Evolutionary conservation across 2,888 invertebrate genomes (phyloP).

Genomic region (Sesia bembeciformis): DNA sequence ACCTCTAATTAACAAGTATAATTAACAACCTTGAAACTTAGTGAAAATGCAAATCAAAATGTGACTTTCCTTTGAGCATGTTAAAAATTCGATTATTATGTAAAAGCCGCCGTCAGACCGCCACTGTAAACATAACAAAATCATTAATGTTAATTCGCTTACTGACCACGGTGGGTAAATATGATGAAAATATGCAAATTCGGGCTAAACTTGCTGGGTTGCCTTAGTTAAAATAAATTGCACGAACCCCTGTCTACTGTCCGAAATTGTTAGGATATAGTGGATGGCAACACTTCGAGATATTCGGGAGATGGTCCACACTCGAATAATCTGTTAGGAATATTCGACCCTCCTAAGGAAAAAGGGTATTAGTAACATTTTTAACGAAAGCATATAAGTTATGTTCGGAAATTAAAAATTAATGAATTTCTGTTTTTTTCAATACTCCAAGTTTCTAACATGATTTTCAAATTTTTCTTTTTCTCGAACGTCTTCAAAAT

Average conservation of each 20-base stretch:
- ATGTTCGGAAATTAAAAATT: too few relatives aligned
- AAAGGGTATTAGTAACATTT: too few relatives aligned
- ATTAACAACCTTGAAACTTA: background rate
- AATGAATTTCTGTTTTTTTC: too few relatives aligned
- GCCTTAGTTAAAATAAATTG: conserved; percentile 50
- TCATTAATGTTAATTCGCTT: conserved; percentile 56
- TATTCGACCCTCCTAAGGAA: too few relatives aligned
- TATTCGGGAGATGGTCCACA: too few relatives aligned
- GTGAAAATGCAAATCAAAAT: background rate
- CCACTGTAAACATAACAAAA: conserved; percentile 44
- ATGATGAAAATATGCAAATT: conserved; percentile 62
- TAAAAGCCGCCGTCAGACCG: conserved; percentile 25
- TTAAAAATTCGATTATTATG: conserved; percentile 29
- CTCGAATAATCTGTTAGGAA: too few relatives aligned
- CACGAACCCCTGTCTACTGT: conserved; percentile 1
- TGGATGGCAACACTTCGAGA: conserved; percentile 11
- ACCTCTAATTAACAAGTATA: too few relatives aligned
- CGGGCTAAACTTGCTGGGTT: conserved; percentile 31
- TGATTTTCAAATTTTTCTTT: too few relatives aligned
- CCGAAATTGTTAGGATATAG: conserved; percentile 21
- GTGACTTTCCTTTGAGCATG: conserved; percentile 2
- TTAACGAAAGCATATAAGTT: too few relatives aligned
- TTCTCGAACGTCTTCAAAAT: too few relatives aligned
- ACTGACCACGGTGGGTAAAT: conserved; percentile 40
- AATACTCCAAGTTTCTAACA: too few relatives aligned